These are phyloP conservation scores for Phalanger gymnotis DNA, from an alignment of 2,797 vertebrate species.

Conservation along the genomic window DNA sequence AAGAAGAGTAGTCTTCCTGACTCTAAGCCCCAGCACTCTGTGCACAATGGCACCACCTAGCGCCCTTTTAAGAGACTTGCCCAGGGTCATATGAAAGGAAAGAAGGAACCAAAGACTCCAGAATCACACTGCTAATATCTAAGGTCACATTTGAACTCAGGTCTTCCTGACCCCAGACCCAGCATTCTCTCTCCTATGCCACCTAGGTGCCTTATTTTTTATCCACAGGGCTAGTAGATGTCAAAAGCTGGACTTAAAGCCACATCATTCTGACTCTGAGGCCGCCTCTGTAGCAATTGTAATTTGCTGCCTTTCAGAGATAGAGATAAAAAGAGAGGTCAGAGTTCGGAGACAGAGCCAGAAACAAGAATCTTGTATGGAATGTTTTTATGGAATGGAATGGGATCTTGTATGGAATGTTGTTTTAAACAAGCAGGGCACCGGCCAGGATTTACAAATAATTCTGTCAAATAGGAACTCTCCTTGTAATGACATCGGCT, in stretches of 20 bases:
- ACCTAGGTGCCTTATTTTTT: no score
- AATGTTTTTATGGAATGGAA: no score
- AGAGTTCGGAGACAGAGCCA: neutral
- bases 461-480: neutral
- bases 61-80: no score
- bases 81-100: neutral
- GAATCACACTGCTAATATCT: neutral
- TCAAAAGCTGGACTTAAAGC: no score
- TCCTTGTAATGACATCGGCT: neutral
- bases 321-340: neutral
- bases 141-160: neutral
- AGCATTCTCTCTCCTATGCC: neutral
- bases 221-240: no score
- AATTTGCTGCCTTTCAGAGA: neutral
- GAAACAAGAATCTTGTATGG: neutral
- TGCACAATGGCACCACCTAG: no score
- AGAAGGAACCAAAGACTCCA: neutral
- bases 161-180: neutral
- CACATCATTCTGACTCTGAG: neutral
- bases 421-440: neutral
- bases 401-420: neutral
- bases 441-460: neutral
- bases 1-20: neutral
- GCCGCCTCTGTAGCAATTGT: neutral
- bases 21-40: no score